Evolutionary conservation across 53 echinoderm and acorn worm species (phyloP).

Genomic region (Astropecten irregularis): DNA sequence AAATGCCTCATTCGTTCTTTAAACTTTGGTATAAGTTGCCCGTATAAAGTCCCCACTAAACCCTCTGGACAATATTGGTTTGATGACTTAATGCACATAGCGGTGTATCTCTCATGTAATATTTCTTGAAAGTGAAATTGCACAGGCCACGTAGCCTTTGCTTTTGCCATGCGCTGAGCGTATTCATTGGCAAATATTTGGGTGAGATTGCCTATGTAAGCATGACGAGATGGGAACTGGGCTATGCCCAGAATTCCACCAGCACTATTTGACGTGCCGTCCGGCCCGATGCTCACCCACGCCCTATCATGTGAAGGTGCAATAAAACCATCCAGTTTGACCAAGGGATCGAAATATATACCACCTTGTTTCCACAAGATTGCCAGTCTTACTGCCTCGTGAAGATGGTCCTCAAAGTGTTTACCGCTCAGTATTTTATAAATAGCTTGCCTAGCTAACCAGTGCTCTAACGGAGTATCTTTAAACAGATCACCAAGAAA

Average conservation of each 20-base stretch:
- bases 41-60: too few species aligned
- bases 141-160: too few species aligned
- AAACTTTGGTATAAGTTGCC: too few species aligned
- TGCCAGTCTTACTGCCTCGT: slow-evolving; percentile 9
- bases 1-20: too few species aligned
- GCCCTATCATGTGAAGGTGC: background rate
- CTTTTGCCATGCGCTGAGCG: too few species aligned
- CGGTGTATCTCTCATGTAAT: too few species aligned
- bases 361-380: slow-evolving; percentile 16
- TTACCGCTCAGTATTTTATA: slow-evolving; percentile 14
- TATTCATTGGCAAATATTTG: too few species aligned
- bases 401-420: background rate
- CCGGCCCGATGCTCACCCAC: background rate
- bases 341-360: background rate
- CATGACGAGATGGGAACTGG: background rate
- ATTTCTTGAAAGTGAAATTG: too few species aligned
- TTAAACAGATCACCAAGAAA: background rate
- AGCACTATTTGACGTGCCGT: background rate
- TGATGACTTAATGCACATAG: too few species aligned
- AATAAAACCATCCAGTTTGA: background rate
- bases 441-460: slow-evolving; percentile 5
- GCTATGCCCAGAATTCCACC: background rate
- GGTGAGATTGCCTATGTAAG: too few species aligned
- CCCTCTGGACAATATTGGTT: too few species aligned
- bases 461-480: background rate